Evolutionary conservation across 2,888 invertebrate genomes (phyloP), one percentile per base, ranked within the genome.

Genomic region (Drosophila robusta): DNA sequence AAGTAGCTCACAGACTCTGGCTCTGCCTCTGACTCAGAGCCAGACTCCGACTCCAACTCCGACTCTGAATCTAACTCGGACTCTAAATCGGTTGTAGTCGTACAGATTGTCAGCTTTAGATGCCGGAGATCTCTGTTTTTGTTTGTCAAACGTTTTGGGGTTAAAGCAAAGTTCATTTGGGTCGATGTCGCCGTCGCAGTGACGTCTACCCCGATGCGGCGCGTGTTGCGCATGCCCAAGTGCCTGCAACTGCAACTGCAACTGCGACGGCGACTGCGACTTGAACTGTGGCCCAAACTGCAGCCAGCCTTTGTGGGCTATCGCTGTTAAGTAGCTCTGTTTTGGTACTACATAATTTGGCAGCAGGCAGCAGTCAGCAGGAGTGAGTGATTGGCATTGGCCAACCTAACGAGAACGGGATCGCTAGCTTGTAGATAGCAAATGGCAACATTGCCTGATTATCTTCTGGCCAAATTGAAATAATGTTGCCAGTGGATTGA

Each of bases 141-240:
- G 83, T 83, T 87, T 88, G 86, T 86, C 88, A 82, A 82, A 78
- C 76, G 70, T 69, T 85, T 75, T 61, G 69, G 86, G 86, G 87
- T 87, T 79, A 71, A 63, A 78, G 79, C 72, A 76, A 76, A 85
- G 83, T 83, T 83, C 83, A 72, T 81, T 87, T 84, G 52, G 87
- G 82, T 87, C 87, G 75, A 36, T 63, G 71, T 65, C 61, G 77
- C 62, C 57, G 79, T 71, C 62, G 62, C 81, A 64, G 54, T 51
- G 73, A 73, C 69, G 62, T 52, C 50, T 66, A 29, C 36, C 44
- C 47, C 63, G 38, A 32, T 60, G 55, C 71, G 77, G 74, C 82
- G 82, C 82, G 82, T 83, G 82, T 85, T 87, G 76, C 73, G 67
- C 78, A 78, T 87, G 81, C 65, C 74, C 76, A 79, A 79, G 49